Base-by-base conservation (phyloP, 2,113 vertebrate species). In the Bubo scandiacus region DNA sequence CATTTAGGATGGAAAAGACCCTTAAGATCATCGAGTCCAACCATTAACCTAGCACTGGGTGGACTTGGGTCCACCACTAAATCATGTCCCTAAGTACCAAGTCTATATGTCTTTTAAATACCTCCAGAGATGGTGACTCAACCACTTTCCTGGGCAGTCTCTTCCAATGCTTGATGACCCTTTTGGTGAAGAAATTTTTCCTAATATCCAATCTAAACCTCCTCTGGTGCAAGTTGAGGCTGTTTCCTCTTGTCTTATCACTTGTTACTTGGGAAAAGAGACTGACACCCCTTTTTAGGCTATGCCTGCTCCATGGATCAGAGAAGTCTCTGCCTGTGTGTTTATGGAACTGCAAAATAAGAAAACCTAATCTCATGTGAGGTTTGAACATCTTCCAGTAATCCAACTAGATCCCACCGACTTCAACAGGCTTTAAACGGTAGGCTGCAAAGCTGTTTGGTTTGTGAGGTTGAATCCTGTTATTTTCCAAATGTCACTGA, bases 1-100 rank as follows among this genome's bases (percentile, higher is more conserved):
- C 10, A 4, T 27, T 55, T 42, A 51, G 16, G 5, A 22, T 78
- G 20, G 10, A 51, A 68, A 85, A 67, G 12, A 27, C 9, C 13
- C 12, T 77, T 36, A 40, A 71, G 27, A 22, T 57, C 62, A 7
- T 11, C 2, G 10, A 84, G 15, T 68, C n/a, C 27, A 43, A 10
- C 34, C 3, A 1, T 20, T 30, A 65, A 77, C 8, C 15, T 45
- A 21, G 36, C 7, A 29, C 23, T 62, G 38, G 43, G 43, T 43
- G 43, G 43, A 43, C 43, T 43, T 43, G 43, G 43, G 16, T 42
- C 45, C 5, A 30, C 34, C 9, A 19, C 42, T 43, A 54, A 67
- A 72, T 20, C 47, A 22, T 0, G 0, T 7, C 21, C 19, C 8
- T 1, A 2, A 75, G 30, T 11, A 21, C n/a, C 23, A 29, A 3